A percentile compares a stretch with the other conserved stretches of the same genome.
Conservation (phyloP, 30 jellyfish, hydroid and myxozoan genomes). For the Turritopsis rubra region DNA sequence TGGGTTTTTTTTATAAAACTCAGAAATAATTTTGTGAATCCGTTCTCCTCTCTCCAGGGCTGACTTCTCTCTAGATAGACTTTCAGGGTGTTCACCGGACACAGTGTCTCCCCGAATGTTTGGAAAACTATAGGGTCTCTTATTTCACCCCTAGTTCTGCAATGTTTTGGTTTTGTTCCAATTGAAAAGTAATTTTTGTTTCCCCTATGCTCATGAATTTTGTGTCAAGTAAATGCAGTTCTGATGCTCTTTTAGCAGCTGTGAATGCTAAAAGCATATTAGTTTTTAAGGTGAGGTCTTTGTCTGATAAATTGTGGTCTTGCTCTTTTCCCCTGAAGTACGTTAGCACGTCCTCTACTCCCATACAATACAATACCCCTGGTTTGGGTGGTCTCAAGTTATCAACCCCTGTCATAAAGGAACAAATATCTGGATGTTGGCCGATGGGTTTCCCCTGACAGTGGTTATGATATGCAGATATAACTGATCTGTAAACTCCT, state of each 20-base stretch:
- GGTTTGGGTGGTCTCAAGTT: no score
- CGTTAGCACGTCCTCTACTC: not conserved
- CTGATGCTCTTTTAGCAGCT: not conserved
- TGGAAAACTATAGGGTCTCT: not conserved
- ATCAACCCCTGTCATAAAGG: no score
- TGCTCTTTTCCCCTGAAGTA: not conserved
- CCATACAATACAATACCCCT: no score
- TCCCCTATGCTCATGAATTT: constrained; percentile 5
- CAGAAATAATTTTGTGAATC: no score
- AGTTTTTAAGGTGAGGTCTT: constrained; percentile 3
- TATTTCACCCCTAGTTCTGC: not conserved
- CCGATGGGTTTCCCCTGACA: not conserved
- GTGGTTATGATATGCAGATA: not conserved
- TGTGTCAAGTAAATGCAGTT: not conserved
- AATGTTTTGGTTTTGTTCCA: not conserved
- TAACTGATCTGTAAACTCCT: constrained; percentile 13
- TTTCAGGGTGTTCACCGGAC: no score
- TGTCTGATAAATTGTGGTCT: not conserved
- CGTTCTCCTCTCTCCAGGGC: no score
- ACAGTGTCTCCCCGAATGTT: no score
- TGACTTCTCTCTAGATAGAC: no score
- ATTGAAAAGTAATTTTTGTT: no score
- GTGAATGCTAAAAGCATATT: constrained; percentile 1
- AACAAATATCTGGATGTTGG: not conserved
- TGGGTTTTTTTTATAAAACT: no score